These are phyloP conservation scores for Lepus oiostolus DNA, from an alignment of 2,797 vertebrate species.

Conservation along the genomic window DNA sequence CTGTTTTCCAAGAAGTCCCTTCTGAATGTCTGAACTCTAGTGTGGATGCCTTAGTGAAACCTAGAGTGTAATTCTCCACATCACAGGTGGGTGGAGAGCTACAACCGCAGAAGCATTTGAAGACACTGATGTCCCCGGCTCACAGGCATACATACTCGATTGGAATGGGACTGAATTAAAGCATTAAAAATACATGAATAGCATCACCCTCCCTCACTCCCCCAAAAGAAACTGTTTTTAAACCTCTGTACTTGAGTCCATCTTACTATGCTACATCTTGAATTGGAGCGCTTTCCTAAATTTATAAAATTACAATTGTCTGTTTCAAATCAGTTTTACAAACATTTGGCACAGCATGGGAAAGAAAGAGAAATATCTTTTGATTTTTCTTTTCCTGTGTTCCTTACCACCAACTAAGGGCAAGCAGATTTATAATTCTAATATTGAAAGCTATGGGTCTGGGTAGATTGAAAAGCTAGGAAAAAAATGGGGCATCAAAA, in stretches of 20 bases:
- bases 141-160: not conserved
- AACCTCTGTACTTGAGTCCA: not conserved
- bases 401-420: not conserved
- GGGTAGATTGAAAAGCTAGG: not conserved
- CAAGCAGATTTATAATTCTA: constrained; percentile 59
- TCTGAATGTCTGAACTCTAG: not conserved
- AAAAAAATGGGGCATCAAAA: not conserved
- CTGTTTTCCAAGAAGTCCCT: not conserved
- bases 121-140: constrained; percentile 57
- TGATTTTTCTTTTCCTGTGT: constrained; percentile 56
- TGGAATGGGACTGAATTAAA: not conserved
- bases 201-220: not conserved
- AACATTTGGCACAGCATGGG: not conserved
- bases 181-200: not conserved
- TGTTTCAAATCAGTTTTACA: constrained; percentile 48
- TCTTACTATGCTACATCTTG: not conserved
- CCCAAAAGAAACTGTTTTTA: not conserved
- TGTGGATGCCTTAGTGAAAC: constrained; percentile 61
- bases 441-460: constrained; percentile 9
- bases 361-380: not conserved
- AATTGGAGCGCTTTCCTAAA: not conserved
- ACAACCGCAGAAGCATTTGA: constrained; percentile 84
- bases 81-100: constrained; percentile 90
- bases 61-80: constrained; percentile 87
- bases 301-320: not conserved